Percentiles rank a stretch among this genome's conserved stretches.
These are phyloP conservation scores for Upupa epops DNA, from an alignment of 2,113 vertebrate genomes.

Conservation along the genomic window DNA sequence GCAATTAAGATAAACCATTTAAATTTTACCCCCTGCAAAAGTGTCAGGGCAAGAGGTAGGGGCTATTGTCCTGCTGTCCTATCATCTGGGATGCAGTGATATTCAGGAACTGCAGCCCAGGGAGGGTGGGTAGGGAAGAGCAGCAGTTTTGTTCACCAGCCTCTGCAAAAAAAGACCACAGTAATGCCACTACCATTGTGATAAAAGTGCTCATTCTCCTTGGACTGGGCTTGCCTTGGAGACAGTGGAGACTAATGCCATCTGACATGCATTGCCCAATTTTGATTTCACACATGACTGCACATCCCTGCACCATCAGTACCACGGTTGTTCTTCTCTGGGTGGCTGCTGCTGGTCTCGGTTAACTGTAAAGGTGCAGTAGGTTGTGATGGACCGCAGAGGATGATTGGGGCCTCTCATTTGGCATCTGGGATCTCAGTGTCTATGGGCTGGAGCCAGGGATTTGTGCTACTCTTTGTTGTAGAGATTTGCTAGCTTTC, in stretches of 20 bases:
- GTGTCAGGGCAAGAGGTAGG: neutral
- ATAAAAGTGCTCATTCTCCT: rapidly evolving
- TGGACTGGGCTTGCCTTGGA: neutral
- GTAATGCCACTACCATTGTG: rapidly evolving
- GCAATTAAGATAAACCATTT: neutral
- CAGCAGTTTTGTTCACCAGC: neutral
- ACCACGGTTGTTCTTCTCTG: neutral
- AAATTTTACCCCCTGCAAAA: neutral
- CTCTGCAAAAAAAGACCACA: neutral
- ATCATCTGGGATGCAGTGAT: neutral
- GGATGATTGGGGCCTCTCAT: neutral
- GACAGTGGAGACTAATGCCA: neutral
- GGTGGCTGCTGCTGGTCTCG: neutral
- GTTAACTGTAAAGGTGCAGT: neutral
- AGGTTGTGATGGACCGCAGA: neutral
- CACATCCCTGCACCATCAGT: neutral
- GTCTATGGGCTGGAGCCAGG: neutral
- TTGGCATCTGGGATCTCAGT: neutral
- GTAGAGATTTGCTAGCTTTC: neutral
- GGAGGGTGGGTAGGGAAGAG: neutral
- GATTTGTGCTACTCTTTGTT: neutral
- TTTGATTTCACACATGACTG: neutral
- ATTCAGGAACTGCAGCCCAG: neutral
- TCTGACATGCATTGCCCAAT: neutral
- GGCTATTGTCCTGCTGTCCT: neutral